A percentile compares a stretch with the other conserved stretches of the same genome.
Conservation (phyloP, 2,888 invertebrate species). For the Stegophylla sp. region DNA sequence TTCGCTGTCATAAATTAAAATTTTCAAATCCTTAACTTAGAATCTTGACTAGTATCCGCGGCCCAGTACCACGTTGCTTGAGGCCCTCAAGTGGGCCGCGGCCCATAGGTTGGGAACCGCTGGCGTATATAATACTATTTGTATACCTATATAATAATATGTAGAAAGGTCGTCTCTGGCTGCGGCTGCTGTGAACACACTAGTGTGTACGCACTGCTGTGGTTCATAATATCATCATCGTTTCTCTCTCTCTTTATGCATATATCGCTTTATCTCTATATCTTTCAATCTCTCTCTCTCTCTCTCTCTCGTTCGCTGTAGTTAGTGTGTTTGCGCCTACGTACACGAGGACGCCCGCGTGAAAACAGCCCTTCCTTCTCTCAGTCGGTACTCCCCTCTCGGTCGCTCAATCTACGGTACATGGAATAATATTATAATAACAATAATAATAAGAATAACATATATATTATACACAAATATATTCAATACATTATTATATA, state of each 20-base stretch:
- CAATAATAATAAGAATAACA: background rate
- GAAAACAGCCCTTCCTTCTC: background rate
- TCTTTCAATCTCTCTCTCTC: background rate
- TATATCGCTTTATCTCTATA: too few species aligned
- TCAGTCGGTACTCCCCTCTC: too few species aligned
- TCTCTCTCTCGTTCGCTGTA: background rate
- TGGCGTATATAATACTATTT: background rate
- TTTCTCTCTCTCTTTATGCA: background rate
- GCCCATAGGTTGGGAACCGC: too few species aligned
- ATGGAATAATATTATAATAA: background rate
- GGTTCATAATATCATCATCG: slow-evolving; percentile 5
- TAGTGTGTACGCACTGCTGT: background rate
- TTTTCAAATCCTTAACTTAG: too few species aligned
- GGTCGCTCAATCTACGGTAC: background rate
- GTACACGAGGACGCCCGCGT: slow-evolving; percentile 12
- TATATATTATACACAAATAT: too few species aligned
- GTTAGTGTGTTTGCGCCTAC: background rate
- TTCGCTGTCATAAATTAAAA: too few species aligned
- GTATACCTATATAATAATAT: too few species aligned
- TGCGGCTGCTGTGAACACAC: background rate
- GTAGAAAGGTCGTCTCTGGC: slow-evolving; percentile 19
- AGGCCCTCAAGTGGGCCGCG: too few species aligned
- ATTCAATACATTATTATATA: too few species aligned
- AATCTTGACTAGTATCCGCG: too few species aligned
- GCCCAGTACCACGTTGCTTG: too few species aligned